Evolutionary conservation across 1,140 invertebrate genomes (phyloP).

Genomic region (Tyrophagus putrescentiae): DNA sequence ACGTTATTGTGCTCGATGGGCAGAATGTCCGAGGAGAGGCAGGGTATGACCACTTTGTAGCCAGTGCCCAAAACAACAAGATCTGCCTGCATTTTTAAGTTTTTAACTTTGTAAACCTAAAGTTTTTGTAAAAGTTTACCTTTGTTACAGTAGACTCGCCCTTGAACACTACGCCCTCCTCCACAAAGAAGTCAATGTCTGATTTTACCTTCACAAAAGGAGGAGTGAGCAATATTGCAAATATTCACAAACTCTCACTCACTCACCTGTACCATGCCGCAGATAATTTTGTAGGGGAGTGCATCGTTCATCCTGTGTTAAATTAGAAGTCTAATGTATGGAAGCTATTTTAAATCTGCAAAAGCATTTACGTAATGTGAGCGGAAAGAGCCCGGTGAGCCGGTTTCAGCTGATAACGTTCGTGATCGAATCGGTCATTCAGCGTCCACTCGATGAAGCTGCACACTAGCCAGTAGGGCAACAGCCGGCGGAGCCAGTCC

Average conservation of each 20-base stretch:
- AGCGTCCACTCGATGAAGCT: conserved; percentile 20
- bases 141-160: no score
- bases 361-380: no score
- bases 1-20: conserved; percentile 33
- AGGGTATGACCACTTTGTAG: conserved; percentile 34
- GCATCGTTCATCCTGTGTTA: conserved; percentile 38
- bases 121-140: no score
- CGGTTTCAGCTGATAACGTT: conserved; percentile 36
- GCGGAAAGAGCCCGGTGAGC: conserved; percentile 35
- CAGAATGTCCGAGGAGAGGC: conserved; percentile 28
- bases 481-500: conserved; percentile 18
- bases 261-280: no score
- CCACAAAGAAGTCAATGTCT: conserved; percentile 32
- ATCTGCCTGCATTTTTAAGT: conserved; percentile 28
- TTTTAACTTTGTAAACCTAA: no score
- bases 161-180: conserved; percentile 33
- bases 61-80: conserved; percentile 35
- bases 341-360: no score
- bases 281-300: conserved; percentile 38
- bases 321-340: no score
- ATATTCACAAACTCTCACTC: no score
- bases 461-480: conserved; percentile 24
- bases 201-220: conserved; percentile 36
- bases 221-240: conserved; percentile 37
- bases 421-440: conserved; percentile 37